Evolutionary conservation across 2,888 invertebrate species (phyloP), one percentile per base, ranked within the genome.

Genomic region (Orthonevra nobilis): DNA sequence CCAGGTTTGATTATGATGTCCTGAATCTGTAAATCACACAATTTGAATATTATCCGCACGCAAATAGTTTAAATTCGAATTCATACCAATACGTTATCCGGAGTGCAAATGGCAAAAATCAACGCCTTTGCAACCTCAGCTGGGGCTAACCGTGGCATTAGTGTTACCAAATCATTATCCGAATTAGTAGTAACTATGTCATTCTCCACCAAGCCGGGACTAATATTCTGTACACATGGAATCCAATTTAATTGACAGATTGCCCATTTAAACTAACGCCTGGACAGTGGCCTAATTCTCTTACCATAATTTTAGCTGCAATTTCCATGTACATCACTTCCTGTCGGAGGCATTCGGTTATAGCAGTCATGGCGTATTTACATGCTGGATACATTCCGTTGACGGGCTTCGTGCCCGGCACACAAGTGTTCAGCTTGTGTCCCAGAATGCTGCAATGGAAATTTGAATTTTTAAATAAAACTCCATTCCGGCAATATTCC

Each of bases 291-390:
- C 5, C 14, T 20, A 14, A 17, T 17, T 12, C 26, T 5, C 84
- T 84, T 84, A 87, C 87, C 74, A 86, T 84, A 69, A 87, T 81
- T 83, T 84, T 84, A 56, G 86, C 86, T 56, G 84, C 83, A 26
- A 84, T 84, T 60, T 84, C 84, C 7, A 84, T 81, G 42, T 61
- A 83, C 52, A 85, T 79, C 42, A 88, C 81, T 79, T 88, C 88
- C 74, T 86, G 86, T n/a, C 87, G 81, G 17, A 87, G 82, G 54
- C 86, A 86, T 69, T 87, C 87, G 0, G 87, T 86, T 46, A 88
- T 79, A 19, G 87, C 87, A 3, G 85, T 86, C 52, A 87, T 84
- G 2, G 87, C 88, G 58, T 84, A 86, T 81, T 84, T 84, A 60
- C 83, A 83, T 42, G 84, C 83, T 44, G 84, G 84, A 81, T 84